Conservation (phyloP, 30 jellyfish, hydroid and myxozoan genomes). For the Haliclystus octoradiatus region DNA sequence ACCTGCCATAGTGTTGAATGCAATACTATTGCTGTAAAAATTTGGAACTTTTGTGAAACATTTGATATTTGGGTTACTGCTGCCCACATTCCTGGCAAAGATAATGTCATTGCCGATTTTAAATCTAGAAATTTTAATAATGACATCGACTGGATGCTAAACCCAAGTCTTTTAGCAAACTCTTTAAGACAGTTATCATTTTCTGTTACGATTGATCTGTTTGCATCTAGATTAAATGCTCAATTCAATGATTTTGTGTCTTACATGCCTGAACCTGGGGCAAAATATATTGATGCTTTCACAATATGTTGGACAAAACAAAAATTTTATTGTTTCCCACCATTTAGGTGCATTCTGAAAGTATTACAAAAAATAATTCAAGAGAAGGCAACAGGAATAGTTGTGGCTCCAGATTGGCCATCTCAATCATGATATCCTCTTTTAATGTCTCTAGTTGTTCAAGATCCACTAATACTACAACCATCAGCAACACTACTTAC, state of each 20-base stretch:
- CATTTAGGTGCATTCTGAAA: constrained; percentile 17
- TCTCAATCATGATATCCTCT: constrained; percentile 21
- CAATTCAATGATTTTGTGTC: constrained; percentile 20
- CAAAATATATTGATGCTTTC: constrained; percentile 10
- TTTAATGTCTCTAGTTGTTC: not conserved
- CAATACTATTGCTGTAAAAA: not conserved
- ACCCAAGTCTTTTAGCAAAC: not conserved
- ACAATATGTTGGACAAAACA: constrained; percentile 18
- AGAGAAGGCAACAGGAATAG: constrained; percentile 15
- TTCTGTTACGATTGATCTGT: constrained; percentile 16
- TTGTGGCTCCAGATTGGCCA: constrained; percentile 33
- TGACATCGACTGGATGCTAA: constrained; percentile 32
- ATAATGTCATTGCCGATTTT: constrained; percentile 20
- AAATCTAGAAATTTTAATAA: constrained; percentile 12
- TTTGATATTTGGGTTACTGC: constrained; percentile 28
- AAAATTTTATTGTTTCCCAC: constrained; percentile 26
- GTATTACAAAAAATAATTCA: constrained; percentile 7
- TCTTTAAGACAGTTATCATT: not conserved
- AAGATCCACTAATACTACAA: constrained; percentile 6
- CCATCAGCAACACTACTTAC: constrained; percentile 9
- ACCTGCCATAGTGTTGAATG: constrained; percentile 13
- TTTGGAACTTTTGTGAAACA: constrained; percentile 16
- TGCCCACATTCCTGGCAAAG: constrained; percentile 24
- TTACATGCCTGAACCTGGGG: constrained; percentile 26
- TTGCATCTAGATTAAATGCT: constrained; percentile 21